Conservation (phyloP, 2,888 invertebrate genomes). For the Polyploca ridens region DNA sequence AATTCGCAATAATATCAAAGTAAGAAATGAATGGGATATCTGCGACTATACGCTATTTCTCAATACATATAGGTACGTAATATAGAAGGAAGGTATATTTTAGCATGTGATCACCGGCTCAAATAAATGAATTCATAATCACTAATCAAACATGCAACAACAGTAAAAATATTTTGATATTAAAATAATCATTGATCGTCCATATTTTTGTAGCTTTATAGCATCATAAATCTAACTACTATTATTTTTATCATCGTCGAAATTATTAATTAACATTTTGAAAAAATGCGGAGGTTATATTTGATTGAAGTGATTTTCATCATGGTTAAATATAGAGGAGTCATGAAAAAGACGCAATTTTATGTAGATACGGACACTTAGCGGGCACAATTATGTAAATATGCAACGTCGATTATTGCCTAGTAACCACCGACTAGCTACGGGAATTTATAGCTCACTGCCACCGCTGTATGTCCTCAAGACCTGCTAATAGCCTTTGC, state of each 20-base stretch:
- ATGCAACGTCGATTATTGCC: conserved; percentile 73
- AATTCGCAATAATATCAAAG: background rate
- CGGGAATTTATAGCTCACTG: conserved; percentile 66
- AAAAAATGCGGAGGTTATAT: conserved; percentile 42
- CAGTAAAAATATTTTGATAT: background rate
- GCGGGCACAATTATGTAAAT: conserved; percentile 80
- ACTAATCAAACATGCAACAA: background rate
- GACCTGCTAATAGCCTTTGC: conserved; percentile 50
- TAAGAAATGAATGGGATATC: background rate
- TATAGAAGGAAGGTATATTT: background rate
- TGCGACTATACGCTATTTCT: background rate
- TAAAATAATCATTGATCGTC: background rate
- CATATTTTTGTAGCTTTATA: background rate
- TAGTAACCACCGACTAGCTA: conserved; percentile 74
- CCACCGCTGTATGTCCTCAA: conserved; percentile 47
- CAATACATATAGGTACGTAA: background rate
- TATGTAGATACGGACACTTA: conserved; percentile 80
- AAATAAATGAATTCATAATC: background rate
- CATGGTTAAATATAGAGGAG: conserved; percentile 68
- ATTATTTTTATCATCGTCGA: background rate
- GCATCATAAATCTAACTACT: conserved; percentile 6
- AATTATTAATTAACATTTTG: conserved; percentile 45
- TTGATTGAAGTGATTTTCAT: conserved; percentile 59
- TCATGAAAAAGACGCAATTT: conserved; percentile 78
- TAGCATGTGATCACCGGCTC: background rate